A percentile compares a stretch with the other conserved stretches of the same genome.
Conservation (phyloP, 2,888 invertebrate species). For the Hydrotaea diabolus region DNA sequence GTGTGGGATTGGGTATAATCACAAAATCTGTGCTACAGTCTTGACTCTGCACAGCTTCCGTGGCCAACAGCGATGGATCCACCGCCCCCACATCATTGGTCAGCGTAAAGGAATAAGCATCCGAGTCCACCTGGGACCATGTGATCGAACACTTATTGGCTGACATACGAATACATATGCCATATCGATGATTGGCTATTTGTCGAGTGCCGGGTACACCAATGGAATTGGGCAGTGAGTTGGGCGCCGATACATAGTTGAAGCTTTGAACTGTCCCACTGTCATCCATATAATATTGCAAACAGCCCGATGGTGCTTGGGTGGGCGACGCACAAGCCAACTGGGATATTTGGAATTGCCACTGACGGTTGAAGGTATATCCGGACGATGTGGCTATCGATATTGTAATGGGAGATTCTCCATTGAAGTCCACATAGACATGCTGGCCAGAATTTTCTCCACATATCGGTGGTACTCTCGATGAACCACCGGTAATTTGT, state of each 20-base stretch:
- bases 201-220: constrained; percentile 85
- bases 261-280: constrained; percentile 87
- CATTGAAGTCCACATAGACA: constrained; percentile 88
- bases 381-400: constrained; percentile 84
- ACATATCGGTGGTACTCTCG: constrained; percentile 86
- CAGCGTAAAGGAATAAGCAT: constrained; percentile 86
- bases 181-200: constrained; percentile 87
- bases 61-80: constrained; percentile 84
- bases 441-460: constrained; percentile 91
- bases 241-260: constrained; percentile 87
- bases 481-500: constrained; percentile 86
- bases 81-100: constrained; percentile 86
- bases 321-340: constrained; percentile 87
- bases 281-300: constrained; percentile 86
- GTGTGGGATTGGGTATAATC: constrained; percentile 86
- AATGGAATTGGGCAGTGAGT: constrained; percentile 83
- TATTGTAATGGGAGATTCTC: constrained; percentile 85
- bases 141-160: constrained; percentile 88
- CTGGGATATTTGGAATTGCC: constrained; percentile 89
- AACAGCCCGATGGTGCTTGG: constrained; percentile 88
- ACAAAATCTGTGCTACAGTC: constrained; percentile 88
- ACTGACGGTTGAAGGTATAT: constrained; percentile 85
- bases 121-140: constrained; percentile 83
- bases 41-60: constrained; percentile 83
- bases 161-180: constrained; percentile 88